Percentiles rank a stretch among this genome's conserved stretches.
Conservation (phyloP, 2,113 vertebrate genomes). For the Pristiophorus japonicus region DNA sequence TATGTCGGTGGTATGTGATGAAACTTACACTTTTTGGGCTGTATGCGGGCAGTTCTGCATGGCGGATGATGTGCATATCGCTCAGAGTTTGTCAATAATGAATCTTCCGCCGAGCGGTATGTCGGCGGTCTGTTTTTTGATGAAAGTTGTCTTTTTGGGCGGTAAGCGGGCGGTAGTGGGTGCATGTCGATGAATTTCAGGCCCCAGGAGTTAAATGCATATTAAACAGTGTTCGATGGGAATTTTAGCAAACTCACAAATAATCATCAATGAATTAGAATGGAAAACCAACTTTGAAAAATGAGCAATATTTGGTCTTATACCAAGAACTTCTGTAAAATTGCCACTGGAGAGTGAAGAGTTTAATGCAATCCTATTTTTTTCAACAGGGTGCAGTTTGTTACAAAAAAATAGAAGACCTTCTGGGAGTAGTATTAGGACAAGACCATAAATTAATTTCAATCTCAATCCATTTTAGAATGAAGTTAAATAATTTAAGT, state of each 20-base stretch:
- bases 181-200: too few species aligned
- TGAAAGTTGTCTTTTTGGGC: too few species aligned
- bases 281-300: conserved; percentile 4
- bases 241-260: background rate
- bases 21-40: too few species aligned
- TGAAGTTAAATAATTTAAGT: conserved; percentile 27
- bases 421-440: conserved; percentile 8
- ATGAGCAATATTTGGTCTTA: background rate
- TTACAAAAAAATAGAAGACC: background rate
- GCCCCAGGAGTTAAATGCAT: background rate
- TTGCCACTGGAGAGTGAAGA: conserved; percentile 7
- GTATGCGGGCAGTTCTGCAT: too few species aligned
- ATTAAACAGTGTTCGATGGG: background rate
- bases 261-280: background rate
- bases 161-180: too few species aligned
- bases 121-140: too few species aligned
- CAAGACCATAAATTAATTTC: conserved; percentile 34
- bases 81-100: too few species aligned
- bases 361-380: conserved; percentile 9
- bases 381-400: conserved; percentile 19
- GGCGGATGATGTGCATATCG: too few species aligned
- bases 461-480: conserved; percentile 29
- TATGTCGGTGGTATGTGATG: too few species aligned
- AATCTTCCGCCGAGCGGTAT: too few species aligned
- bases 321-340: background rate